These are phyloP conservation scores for Ditylenchus weischeri DNA, from an alignment of 2,888 invertebrate genomes.

Conservation along the genomic window DNA sequence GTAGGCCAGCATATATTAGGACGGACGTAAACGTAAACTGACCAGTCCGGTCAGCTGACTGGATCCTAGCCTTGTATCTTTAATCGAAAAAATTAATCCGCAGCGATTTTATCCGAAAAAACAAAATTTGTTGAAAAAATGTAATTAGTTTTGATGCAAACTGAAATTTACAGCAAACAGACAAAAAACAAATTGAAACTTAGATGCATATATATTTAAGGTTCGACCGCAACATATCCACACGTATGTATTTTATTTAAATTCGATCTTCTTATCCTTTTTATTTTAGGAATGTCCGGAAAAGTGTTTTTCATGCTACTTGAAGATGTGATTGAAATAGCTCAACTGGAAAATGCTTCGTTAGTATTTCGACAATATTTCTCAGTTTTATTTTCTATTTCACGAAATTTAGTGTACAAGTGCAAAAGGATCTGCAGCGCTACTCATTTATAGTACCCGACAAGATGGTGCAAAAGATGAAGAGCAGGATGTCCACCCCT, in stretches of 20 bases:
- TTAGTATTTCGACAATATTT: not conserved
- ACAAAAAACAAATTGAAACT: too few relatives aligned
- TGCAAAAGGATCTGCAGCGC: constrained; percentile 30
- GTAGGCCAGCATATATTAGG: too few relatives aligned
- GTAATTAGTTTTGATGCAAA: too few relatives aligned
- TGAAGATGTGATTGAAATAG: constrained; percentile 38
- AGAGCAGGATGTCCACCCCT: constrained; percentile 27
- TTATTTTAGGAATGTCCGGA: constrained; percentile 24
- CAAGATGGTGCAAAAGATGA: constrained; percentile 33
- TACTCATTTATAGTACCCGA: constrained; percentile 35
- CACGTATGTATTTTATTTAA: constrained; percentile 19
- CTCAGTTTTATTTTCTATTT: too few relatives aligned
- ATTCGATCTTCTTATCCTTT: not conserved
- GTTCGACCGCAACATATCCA: constrained; percentile 26
- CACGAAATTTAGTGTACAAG: constrained; percentile 23
- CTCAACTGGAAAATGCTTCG: constrained; percentile 33
- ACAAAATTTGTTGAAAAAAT: too few relatives aligned
- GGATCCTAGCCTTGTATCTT: too few relatives aligned
- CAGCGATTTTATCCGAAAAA: too few relatives aligned
- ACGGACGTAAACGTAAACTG: too few relatives aligned
- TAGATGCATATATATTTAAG: constrained; percentile 2
- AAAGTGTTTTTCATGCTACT: constrained; percentile 33
- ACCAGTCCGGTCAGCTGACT: too few relatives aligned
- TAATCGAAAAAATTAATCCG: too few relatives aligned
- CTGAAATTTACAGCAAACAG: too few relatives aligned